phyloP scores from a whole-genome alignment of 2,888 invertebrate species.

The Oscheius myriophilus region DNA sequence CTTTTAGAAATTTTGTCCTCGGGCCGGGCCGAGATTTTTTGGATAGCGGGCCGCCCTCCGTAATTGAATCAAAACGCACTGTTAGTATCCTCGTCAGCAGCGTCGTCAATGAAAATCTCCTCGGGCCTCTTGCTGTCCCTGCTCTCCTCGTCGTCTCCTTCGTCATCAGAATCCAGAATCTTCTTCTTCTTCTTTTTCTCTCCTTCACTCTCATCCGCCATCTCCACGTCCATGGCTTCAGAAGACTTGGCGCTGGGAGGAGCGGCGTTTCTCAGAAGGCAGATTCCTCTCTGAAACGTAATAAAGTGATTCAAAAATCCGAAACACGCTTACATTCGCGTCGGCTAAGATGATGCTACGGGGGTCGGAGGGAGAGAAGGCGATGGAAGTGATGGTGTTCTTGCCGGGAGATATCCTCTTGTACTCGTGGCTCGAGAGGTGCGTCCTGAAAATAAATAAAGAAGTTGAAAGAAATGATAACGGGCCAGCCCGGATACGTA shows the following conservation, averaged over 20 bases:
- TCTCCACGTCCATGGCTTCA: not conserved
- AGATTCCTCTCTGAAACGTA: slow-evolving; percentile 22
- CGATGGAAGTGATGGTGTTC: slow-evolving; percentile 41
- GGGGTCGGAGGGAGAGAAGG: slow-evolving; percentile 39
- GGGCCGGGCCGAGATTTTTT: too few relatives aligned
- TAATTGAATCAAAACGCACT: slow-evolving; percentile 1
- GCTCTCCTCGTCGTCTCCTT: slow-evolving; percentile 26
- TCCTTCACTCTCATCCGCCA: not conserved
- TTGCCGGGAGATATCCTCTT: slow-evolving; percentile 33
- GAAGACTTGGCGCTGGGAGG: not conserved
- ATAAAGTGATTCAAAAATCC: not conserved
- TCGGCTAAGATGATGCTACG: slow-evolving; percentile 46
- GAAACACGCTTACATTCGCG: slow-evolving; percentile 34
- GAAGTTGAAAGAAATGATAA: not conserved
- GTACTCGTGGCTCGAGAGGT: slow-evolving; percentile 27
- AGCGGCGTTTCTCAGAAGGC: slow-evolving; percentile 18
- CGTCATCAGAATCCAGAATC: slow-evolving; percentile 29
- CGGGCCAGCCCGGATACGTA: too few relatives aligned
- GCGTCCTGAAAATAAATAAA: not conserved
- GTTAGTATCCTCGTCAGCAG: slow-evolving; percentile 30
- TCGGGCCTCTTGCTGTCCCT: slow-evolving; percentile 7
- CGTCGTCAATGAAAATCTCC: slow-evolving; percentile 19
- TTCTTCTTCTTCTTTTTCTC: not conserved
- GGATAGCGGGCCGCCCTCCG: too few relatives aligned
- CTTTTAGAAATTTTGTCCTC: too few relatives aligned